These are phyloP conservation scores for Calliopum simillimum DNA, from an alignment of 2,888 invertebrate genomes.

Conservation along the genomic window DNA sequence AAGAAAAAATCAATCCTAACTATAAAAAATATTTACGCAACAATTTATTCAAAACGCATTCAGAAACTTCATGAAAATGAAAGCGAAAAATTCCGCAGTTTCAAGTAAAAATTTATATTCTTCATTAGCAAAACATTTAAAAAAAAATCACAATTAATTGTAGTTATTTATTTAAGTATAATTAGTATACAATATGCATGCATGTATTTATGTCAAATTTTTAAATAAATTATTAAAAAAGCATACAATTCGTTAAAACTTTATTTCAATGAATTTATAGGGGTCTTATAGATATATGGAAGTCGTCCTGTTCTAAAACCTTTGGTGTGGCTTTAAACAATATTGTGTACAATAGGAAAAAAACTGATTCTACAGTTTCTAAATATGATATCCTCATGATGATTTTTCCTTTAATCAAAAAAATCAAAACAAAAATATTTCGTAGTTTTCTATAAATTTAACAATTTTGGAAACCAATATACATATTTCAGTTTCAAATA, in stretches of 20 bases:
- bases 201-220: conserved; percentile 66
- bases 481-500: no score
- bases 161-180: conserved; percentile 61
- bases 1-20: background rate
- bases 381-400: no score
- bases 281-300: no score
- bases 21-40: conserved; percentile 31
- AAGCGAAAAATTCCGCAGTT: conserved; percentile 42
- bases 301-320: no score
- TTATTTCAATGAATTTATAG: no score
- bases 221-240: conserved; percentile 63
- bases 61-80: conserved; percentile 7
- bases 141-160: conserved; percentile 47
- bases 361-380: no score
- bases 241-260: background rate
- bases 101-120: conserved; percentile 39
- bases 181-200: conserved; percentile 65
- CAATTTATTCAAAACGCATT: conserved; percentile 33
- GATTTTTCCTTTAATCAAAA: no score
- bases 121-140: conserved; percentile 42
- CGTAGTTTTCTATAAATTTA: no score
- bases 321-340: no score
- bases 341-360: no score
- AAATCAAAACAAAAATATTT: no score
- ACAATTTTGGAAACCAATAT: no score